Percentiles rank a stretch among this genome's conserved stretches.
Evolutionary conservation across 2,113 vertebrate species (phyloP).

Genomic region (Columba janthina): DNA sequence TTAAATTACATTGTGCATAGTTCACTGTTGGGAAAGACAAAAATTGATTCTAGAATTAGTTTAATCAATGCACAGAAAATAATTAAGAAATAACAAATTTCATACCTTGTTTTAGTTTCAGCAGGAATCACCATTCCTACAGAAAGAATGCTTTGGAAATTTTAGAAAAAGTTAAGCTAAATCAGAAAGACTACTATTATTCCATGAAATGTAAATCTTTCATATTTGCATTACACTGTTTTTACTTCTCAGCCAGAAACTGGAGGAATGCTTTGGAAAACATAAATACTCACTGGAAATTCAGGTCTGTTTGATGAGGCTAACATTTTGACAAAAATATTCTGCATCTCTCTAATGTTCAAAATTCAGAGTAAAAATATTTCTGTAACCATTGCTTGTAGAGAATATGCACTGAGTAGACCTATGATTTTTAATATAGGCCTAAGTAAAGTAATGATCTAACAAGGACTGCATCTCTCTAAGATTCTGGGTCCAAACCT

Average conservation of each 20-base stretch:
- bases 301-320: neutral
- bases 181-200: neutral
- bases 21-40: neutral
- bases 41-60: neutral
- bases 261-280: neutral
- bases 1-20: neutral
- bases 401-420: neutral
- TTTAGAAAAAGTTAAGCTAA: neutral
- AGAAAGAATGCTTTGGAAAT: neutral
- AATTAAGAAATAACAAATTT: neutral
- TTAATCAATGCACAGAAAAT: neutral
- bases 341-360: neutral
- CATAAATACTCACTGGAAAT: neutral
- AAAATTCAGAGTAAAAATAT: neutral
- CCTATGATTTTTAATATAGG: neutral
- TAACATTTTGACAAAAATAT: neutral
- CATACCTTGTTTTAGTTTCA: neutral
- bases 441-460: neutral
- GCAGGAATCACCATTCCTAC: neutral
- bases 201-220: neutral
- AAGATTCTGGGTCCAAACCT: neutral
- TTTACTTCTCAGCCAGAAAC: neutral
- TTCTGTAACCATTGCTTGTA: neutral
- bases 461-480: neutral
- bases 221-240: neutral